Percentiles rank a stretch among this genome's conserved stretches.
Conservation (phyloP, 2,113 vertebrate genomes). For the Tetraodon nigroviridis region DNA sequence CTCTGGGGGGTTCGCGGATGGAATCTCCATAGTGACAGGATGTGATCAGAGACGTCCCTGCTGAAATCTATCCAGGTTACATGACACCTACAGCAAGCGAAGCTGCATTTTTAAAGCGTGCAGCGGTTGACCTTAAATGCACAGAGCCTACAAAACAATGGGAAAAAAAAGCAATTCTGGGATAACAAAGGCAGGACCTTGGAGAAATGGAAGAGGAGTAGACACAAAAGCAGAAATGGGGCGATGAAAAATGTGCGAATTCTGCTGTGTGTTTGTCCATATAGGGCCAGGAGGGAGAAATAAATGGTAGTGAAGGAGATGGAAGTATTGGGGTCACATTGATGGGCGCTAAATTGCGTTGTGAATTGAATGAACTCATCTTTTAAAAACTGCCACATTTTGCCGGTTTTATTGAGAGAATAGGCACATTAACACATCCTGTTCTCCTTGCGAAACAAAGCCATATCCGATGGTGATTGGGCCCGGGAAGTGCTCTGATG, state of each 20-base stretch:
- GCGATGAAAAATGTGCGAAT: slow-evolving; percentile 11
- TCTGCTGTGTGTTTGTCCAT: slow-evolving; percentile 33
- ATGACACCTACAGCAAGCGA: slow-evolving; percentile 38
- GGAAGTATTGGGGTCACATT: slow-evolving; percentile 70
- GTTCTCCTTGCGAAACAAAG: slow-evolving; percentile 70
- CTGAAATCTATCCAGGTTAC: slow-evolving; percentile 66
- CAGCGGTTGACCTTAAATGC: slow-evolving; percentile 48
- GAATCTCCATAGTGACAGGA: slow-evolving; percentile 70
- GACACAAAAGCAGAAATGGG: not conserved
- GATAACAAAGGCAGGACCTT: slow-evolving; percentile 51
- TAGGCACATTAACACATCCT: slow-evolving; percentile 77
- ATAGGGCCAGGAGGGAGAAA: slow-evolving; percentile 48
- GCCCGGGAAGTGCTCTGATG: slow-evolving; percentile 68
- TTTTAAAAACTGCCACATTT: slow-evolving; percentile 72
- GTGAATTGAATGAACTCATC: slow-evolving; percentile 74
- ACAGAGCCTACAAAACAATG: slow-evolving; percentile 27
- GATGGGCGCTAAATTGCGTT: slow-evolving; percentile 63
- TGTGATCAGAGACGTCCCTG: slow-evolving; percentile 60
- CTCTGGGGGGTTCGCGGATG: slow-evolving; percentile 65
- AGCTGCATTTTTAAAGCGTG: slow-evolving; percentile 28
- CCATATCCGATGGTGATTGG: slow-evolving; percentile 78
- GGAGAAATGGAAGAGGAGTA: slow-evolving; percentile 28
- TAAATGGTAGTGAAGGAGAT: slow-evolving; percentile 50
- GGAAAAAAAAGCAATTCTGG: slow-evolving; percentile 26
- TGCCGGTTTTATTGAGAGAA: slow-evolving; percentile 68